Conservation (phyloP, 2,888 invertebrate genomes). For the Chrysodeixis includens region DNA sequence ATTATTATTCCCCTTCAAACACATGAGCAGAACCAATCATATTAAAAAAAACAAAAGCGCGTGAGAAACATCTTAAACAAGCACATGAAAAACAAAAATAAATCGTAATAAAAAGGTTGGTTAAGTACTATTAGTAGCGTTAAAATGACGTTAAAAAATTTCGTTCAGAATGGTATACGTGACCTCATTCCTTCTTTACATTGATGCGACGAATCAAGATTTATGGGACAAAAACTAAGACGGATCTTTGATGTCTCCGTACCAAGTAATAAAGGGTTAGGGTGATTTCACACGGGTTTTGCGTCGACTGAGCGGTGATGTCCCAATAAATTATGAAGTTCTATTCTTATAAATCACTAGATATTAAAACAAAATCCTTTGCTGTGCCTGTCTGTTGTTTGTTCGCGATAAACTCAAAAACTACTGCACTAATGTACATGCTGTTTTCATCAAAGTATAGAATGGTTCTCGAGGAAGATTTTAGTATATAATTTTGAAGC, state of each 20-base stretch:
- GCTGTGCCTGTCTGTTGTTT: no score
- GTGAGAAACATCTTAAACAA: constrained; percentile 8
- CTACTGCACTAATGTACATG: no score
- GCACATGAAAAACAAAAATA: constrained; percentile 37
- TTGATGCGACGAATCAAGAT: constrained; percentile 50
- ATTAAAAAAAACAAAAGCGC: constrained; percentile 13
- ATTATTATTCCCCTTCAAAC: background rate
- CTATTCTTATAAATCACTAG: no score
- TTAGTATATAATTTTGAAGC: no score
- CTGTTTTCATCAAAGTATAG: no score
- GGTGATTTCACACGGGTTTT: no score
- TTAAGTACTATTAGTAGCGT: constrained; percentile 54
- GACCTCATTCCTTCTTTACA: constrained; percentile 60
- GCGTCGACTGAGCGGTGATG: no score
- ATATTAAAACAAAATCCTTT: no score
- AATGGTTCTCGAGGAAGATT: no score
- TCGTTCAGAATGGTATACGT: constrained; percentile 59
- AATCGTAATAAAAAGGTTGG: constrained; percentile 47
- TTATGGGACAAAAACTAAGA: constrained; percentile 53
- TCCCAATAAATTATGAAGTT: no score
- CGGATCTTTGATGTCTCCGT: constrained; percentile 48
- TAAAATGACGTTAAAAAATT: constrained; percentile 54
- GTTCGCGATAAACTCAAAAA: no score
- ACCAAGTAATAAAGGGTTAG: constrained; percentile 15
- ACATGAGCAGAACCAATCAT: background rate